A percentile compares a stretch with the other conserved stretches of the same genome.
Evolutionary conservation across 2,113 vertebrate species (phyloP).

Genomic region (Oncorhynchus mykiss): DNA sequence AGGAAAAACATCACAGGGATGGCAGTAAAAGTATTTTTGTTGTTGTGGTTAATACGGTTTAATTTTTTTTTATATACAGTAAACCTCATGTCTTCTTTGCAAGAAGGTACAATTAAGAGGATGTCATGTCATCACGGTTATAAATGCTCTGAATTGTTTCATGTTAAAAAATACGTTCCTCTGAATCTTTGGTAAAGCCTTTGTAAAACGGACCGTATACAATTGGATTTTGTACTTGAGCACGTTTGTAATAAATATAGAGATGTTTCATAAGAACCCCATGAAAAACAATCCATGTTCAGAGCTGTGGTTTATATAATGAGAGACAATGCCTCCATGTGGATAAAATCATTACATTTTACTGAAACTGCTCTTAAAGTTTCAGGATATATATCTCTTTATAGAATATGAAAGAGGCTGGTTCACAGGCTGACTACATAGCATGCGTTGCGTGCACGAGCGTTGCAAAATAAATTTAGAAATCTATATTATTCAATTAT

Average conservation of each 20-base stretch:
- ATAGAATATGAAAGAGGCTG: too few species aligned
- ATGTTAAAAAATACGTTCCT: neutral
- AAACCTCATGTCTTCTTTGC: neutral
- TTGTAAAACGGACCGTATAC: neutral
- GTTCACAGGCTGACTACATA: too few species aligned
- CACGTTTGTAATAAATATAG: constrained; percentile 9
- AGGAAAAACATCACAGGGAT: neutral
- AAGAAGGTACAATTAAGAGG: neutral
- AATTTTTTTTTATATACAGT: neutral
- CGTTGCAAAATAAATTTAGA: too few species aligned
- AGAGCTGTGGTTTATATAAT: neutral
- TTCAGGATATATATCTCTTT: too few species aligned
- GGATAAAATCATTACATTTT: neutral
- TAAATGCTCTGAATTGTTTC: neutral
- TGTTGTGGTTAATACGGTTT: neutral
- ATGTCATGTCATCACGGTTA: neutral
- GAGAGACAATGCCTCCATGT: neutral
- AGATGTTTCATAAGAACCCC: constrained; percentile 1
- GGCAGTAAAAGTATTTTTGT: too few species aligned
- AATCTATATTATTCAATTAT: too few species aligned
- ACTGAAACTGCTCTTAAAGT: too few species aligned
- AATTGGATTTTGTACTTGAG: constrained; percentile 12
- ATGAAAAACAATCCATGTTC: neutral
- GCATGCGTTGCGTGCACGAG: too few species aligned
- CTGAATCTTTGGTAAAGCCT: neutral